Percentiles rank a stretch among this genome's conserved stretches.
Conservation (phyloP, 2,888 invertebrate genomes). For the Asteroscopus sphinx region DNA sequence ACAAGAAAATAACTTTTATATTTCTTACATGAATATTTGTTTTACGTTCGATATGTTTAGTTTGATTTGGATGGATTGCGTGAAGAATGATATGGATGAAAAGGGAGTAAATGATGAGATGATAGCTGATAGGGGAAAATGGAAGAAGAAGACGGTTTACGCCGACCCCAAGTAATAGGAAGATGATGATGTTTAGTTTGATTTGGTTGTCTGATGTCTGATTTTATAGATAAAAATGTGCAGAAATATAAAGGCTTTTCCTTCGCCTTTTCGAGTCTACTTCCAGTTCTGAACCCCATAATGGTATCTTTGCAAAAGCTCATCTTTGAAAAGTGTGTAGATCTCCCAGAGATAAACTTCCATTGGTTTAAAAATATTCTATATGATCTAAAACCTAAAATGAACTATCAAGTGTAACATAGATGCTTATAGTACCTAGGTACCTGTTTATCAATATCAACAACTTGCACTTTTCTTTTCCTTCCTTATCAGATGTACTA, state of each 20-base stretch:
- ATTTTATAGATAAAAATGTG: too few relatives aligned
- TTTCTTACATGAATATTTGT: not conserved
- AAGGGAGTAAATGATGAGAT: too few relatives aligned
- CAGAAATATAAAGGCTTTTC: not conserved
- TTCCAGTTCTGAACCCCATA: not conserved
- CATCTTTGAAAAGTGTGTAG: not conserved
- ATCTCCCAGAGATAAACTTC: not conserved
- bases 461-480: conserved; percentile 13
- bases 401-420: conserved; percentile 15
- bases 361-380: not conserved
- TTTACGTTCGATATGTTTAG: not conserved
- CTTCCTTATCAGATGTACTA: conserved; percentile 11
- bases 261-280: not conserved
- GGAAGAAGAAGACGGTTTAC: too few relatives aligned
- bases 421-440: not conserved
- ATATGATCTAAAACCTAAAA: not conserved
- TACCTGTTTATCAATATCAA: not conserved
- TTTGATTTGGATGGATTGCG: not conserved
- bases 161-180: too few relatives aligned
- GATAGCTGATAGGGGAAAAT: too few relatives aligned
- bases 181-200: too few relatives aligned
- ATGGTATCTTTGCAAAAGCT: too few relatives aligned
- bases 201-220: too few relatives aligned
- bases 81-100: too few relatives aligned
- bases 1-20: conserved; percentile 2